Conservation (phyloP, 2,888 invertebrate species). For the Rambutsinella grinnellia region DNA sequence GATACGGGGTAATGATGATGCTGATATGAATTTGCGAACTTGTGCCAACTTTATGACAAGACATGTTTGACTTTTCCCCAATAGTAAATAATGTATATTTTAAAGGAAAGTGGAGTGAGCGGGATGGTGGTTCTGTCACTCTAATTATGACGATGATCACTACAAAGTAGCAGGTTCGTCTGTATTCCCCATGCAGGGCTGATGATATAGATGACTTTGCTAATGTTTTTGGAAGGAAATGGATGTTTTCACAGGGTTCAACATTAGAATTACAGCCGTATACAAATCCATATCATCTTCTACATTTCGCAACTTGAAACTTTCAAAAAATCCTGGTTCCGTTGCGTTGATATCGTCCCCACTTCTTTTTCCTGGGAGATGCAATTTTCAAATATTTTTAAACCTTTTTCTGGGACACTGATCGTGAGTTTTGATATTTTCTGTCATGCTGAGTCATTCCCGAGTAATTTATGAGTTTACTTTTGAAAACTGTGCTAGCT, state of each 20-base stretch:
- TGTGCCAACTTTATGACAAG: slow-evolving; percentile 46
- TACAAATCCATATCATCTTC: too few species aligned
- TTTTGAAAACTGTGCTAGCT: background rate
- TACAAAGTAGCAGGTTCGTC: background rate
- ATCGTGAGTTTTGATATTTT: slow-evolving; percentile 35
- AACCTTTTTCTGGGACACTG: too few species aligned
- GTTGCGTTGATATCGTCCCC: background rate
- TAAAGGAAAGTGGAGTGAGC: too few species aligned
- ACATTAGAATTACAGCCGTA: too few species aligned
- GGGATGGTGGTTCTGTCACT: background rate
- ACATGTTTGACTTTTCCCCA: background rate
- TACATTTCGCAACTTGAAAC: too few species aligned
- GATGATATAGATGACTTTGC: background rate
- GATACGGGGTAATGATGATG: background rate
- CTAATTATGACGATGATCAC: background rate
- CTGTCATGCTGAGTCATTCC: slow-evolving; percentile 50
- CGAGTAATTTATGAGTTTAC: slow-evolving; percentile 35
- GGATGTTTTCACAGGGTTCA: too few species aligned
- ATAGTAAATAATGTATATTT: background rate
- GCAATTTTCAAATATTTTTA: slow-evolving; percentile 9
- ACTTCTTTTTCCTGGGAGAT: background rate
- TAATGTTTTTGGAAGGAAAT: too few species aligned
- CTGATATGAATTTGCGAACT: background rate
- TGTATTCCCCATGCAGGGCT: background rate
- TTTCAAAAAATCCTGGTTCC: too few species aligned